phyloP scores from a whole-genome alignment of 2,888 invertebrate genomes.

The Drosophila anomelani region DNA sequence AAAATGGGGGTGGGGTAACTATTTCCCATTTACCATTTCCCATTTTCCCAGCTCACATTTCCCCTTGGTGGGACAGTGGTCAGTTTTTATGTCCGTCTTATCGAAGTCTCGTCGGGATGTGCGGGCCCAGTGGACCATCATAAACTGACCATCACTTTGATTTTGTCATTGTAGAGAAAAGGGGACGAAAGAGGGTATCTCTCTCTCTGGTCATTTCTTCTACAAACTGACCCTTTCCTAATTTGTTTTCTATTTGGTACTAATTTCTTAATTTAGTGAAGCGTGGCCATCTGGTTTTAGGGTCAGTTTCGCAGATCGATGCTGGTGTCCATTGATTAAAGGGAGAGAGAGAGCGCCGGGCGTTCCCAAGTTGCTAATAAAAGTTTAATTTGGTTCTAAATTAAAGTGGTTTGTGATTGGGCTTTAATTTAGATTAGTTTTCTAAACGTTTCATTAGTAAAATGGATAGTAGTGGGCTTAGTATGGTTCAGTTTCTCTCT shows the following conservation, averaged over 20 bases:
- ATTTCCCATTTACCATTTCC: slow-evolving; percentile 42
- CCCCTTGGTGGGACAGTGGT: slow-evolving; percentile 58
- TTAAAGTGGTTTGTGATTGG: slow-evolving; percentile 54
- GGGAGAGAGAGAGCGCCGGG: slow-evolving; percentile 6
- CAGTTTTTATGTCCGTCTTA: slow-evolving; percentile 72
- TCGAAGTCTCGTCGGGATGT: slow-evolving; percentile 45
- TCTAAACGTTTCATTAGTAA: slow-evolving; percentile 58
- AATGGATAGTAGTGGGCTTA: slow-evolving; percentile 34
- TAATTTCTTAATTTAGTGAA: slow-evolving; percentile 76
- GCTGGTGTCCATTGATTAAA: slow-evolving; percentile 6
- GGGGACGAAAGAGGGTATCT: slow-evolving; percentile 8
- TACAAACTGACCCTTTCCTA: slow-evolving; percentile 69
- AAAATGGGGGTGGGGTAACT: slow-evolving; percentile 7
- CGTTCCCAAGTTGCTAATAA: slow-evolving; percentile 72
- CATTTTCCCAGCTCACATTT: slow-evolving; percentile 47
- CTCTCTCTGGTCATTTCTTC: slow-evolving; percentile 37
- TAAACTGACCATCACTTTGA: slow-evolving; percentile 77
- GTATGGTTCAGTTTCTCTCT: not conserved
- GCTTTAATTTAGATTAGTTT: slow-evolving; percentile 58
- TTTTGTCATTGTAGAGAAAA: slow-evolving; percentile 60
- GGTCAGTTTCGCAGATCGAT: slow-evolving; percentile 51
- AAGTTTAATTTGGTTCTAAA: slow-evolving; percentile 73
- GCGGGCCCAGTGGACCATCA: slow-evolving; percentile 62
- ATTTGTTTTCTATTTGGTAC: slow-evolving; percentile 80
- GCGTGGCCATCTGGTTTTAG: slow-evolving; percentile 43